Conservation (phyloP, 2,888 invertebrate species). For the Amorpha juglandis region DNA sequence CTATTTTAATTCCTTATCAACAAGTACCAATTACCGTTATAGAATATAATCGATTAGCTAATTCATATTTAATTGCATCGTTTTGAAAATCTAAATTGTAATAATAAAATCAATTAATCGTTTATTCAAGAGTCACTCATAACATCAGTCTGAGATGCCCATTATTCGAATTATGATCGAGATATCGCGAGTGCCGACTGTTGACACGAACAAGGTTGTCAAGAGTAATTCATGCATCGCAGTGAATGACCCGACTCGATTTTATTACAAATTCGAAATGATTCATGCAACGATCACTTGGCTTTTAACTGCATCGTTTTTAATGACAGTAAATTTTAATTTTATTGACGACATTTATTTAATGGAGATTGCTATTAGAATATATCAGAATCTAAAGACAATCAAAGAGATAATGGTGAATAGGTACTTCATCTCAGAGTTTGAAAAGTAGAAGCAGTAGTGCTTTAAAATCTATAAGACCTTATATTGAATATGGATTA, state of each 20-base stretch:
- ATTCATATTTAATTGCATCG: too few relatives aligned
- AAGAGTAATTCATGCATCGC: constrained; percentile 48
- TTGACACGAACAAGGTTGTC: constrained; percentile 45
- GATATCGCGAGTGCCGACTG: constrained; percentile 23
- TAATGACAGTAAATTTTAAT: not conserved
- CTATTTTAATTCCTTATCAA: too few relatives aligned
- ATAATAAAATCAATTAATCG: too few relatives aligned
- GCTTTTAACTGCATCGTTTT: constrained; percentile 11
- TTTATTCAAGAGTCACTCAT: not conserved
- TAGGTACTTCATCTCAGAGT: too few relatives aligned
- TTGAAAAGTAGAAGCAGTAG: too few relatives aligned
- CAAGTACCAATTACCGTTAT: too few relatives aligned
- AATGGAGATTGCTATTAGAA: not conserved
- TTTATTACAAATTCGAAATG: constrained; percentile 34
- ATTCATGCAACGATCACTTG: constrained; percentile 36
- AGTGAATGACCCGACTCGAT: constrained; percentile 51
- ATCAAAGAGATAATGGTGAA: too few relatives aligned
- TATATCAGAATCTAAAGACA: too few relatives aligned
- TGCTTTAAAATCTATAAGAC: too few relatives aligned
- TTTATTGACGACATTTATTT: not conserved
- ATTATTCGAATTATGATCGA: constrained; percentile 11
- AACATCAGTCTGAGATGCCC: not conserved
- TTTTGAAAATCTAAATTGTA: too few relatives aligned
- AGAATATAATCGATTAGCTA: too few relatives aligned
- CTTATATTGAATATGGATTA: too few relatives aligned